Evolutionary conservation across 2,797 vertebrate genomes (phyloP), one percentile per base, ranked within the genome.

Genomic region (Artibeus jamaicensis): DNA sequence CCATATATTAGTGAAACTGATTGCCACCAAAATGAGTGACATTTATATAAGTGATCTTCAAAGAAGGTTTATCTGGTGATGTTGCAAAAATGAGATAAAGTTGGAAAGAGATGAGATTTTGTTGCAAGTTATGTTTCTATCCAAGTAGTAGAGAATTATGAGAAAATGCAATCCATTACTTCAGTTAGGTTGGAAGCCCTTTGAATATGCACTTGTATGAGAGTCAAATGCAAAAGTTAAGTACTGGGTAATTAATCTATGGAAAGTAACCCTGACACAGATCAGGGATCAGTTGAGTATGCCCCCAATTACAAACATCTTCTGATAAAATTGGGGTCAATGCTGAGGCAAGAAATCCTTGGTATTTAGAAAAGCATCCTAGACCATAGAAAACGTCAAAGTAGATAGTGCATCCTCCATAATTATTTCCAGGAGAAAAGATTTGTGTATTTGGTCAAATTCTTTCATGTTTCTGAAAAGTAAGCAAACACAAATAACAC

Each of bases 261-360:
- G 32, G 44, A 24, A 37, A 93, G 48, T 91, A 95, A 96, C 82
- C 50, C 84, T 95, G 86, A 96, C 78, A 92, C 10, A 96, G 57
- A 79, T 93, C 89, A 92, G 53, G 37, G 62, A 85, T 93, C 83
- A 95, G 32, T 65, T 95, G 68, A 81, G 14, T n/a, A 32, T 96
- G 96, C 68, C 78, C 86, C 79, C 87, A 96, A 83, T 94, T 95
- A 93, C 71, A 88, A 93, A 86, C 50, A 42, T 70, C 59, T 95
- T 94, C 46, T 90, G 34, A 97, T 93, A 96, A 96, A 97, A 95
- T 71, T 96, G 74, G 21, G 73, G 85, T 97, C 85, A 97, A 32
- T 77, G 46, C 22, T 68, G 22, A 96, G 29, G 57, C 62, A 93
- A 83, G 73, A 95, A 96, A 79, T 85, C 59, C 85, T 93, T 90